Conservation (phyloP, 53 echinoderm and acorn worm genomes). For the Echinometra lucunter region DNA sequence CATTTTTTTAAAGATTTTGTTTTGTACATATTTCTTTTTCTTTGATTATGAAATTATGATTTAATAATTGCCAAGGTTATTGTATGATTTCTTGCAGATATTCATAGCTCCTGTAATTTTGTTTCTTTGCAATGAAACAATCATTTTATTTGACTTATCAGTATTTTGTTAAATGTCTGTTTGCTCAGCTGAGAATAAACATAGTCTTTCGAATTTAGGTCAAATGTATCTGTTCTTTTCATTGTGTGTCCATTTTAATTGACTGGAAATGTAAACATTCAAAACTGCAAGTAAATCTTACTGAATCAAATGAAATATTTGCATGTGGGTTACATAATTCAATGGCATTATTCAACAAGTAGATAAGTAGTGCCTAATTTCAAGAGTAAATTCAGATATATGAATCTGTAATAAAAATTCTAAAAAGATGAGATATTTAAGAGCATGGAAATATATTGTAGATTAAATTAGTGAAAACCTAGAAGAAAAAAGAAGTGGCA, state of each 20-base stretch:
- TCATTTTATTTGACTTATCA: not conserved
- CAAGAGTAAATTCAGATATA: too few relatives aligned
- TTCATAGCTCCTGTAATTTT: not conserved
- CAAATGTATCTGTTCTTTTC: not conserved
- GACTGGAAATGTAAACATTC: not conserved
- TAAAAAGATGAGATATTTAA: too few relatives aligned
- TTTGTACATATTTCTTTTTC: not conserved
- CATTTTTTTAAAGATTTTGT: not conserved
- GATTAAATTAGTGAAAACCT: too few relatives aligned
- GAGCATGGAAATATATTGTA: too few relatives aligned
- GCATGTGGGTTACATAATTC: too few relatives aligned
- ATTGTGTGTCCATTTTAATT: not conserved
- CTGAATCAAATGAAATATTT: too few relatives aligned
- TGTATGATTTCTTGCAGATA: not conserved
- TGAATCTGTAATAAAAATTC: too few relatives aligned
- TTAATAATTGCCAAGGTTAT: not conserved
- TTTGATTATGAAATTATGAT: not conserved
- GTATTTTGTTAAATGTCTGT: not conserved
- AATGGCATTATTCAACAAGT: too few relatives aligned
- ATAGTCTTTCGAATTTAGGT: constrained; percentile 19
- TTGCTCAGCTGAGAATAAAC: constrained; percentile 39
- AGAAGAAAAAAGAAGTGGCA: too few relatives aligned
- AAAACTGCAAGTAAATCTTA: too few relatives aligned
- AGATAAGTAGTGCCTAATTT: too few relatives aligned
- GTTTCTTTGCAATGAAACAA: constrained; percentile 23